These are phyloP conservation scores for Cynodonichthys magdalenae DNA, from an alignment of 2,797 vertebrate species.

Conservation along the genomic window DNA sequence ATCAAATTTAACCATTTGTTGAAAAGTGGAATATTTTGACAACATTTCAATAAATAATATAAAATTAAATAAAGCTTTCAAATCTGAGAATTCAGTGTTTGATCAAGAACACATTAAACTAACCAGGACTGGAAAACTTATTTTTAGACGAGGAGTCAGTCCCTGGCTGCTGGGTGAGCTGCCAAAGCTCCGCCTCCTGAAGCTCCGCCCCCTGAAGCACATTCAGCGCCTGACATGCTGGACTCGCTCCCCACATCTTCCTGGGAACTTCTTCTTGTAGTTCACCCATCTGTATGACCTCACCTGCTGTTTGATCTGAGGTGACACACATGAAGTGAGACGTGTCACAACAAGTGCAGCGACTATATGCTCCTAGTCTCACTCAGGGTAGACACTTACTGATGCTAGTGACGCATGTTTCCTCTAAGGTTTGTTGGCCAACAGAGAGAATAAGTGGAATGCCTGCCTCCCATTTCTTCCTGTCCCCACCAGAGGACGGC, in stretches of 20 bases:
- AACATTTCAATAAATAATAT: no score
- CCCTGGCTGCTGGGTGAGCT: conserved; percentile 85
- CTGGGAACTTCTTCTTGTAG: conserved; percentile 82
- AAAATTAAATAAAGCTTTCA: no score
- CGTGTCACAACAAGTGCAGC: no score
- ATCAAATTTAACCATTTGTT: no score
- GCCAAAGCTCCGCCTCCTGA: conserved; percentile 88
- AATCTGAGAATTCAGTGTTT: not conserved
- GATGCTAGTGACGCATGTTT: conserved; percentile 78
- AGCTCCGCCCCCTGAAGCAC: conserved; percentile 81
- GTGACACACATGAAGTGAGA: conserved; percentile 12
- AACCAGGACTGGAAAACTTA: conserved; percentile 30
- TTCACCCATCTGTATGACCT: conserved; percentile 83
- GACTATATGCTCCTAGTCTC: not conserved
- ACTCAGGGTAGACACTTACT: conserved; percentile 66
- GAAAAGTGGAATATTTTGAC: no score
- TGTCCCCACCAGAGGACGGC: conserved; percentile 77
- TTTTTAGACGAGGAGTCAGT: conserved; percentile 60
- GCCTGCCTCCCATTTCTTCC: conserved; percentile 90
- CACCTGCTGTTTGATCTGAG: conserved; percentile 84
- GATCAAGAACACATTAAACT: conserved; percentile 4
- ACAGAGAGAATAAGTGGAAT: conserved; percentile 84
- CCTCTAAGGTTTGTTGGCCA: conserved; percentile 84
- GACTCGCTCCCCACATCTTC: conserved; percentile 86
- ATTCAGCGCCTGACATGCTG: conserved; percentile 85